A percentile compares a stretch with the other conserved stretches of the same genome.
phyloP scores from a whole-genome alignment of 2,888 invertebrate genomes.

The Choreutis nemorana region DNA sequence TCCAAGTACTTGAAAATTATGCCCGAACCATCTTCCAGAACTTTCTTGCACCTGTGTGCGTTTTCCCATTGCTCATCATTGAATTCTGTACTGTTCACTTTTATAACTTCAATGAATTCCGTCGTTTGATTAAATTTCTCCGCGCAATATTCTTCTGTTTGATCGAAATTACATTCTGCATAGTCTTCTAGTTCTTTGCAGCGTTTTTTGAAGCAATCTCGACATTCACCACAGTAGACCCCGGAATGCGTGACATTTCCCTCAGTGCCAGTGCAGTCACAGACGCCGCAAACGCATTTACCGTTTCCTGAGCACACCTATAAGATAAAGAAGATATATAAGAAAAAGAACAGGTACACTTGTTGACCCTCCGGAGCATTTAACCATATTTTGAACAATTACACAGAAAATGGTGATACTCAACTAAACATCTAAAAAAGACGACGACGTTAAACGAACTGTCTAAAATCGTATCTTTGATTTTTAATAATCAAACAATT shows the following conservation, averaged over 20 bases:
- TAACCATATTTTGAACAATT: too few relatives aligned
- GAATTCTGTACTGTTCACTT: conserved; percentile 26
- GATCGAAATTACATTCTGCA: conserved; percentile 66
- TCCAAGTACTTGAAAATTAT: conserved; percentile 32
- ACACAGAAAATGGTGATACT: too few relatives aligned
- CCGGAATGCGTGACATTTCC: conserved; percentile 58
- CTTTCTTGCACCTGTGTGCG: conserved; percentile 28
- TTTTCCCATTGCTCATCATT: conserved; percentile 18
- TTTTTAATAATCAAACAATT: too few relatives aligned
- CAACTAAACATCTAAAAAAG: too few relatives aligned
- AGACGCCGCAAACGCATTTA: conserved; percentile 74
- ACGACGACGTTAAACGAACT: too few relatives aligned
- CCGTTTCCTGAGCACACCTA: conserved; percentile 65
- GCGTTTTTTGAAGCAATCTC: conserved; percentile 70
- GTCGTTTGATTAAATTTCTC: conserved; percentile 16
- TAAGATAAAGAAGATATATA: conserved; percentile 21
- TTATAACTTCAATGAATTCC: conserved; percentile 15
- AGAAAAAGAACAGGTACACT: too few relatives aligned
- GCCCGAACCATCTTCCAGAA: conserved; percentile 20
- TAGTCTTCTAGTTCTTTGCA: conserved; percentile 76
- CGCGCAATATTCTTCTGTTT: conserved; percentile 24
- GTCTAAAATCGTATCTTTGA: too few relatives aligned
- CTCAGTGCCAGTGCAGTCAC: conserved; percentile 58
- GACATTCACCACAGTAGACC: conserved; percentile 76
- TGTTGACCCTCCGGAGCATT: too few relatives aligned